Evolutionary conservation across 2,113 vertebrate genomes (phyloP).

Genomic region (Leptodactylus fuscus): DNA sequence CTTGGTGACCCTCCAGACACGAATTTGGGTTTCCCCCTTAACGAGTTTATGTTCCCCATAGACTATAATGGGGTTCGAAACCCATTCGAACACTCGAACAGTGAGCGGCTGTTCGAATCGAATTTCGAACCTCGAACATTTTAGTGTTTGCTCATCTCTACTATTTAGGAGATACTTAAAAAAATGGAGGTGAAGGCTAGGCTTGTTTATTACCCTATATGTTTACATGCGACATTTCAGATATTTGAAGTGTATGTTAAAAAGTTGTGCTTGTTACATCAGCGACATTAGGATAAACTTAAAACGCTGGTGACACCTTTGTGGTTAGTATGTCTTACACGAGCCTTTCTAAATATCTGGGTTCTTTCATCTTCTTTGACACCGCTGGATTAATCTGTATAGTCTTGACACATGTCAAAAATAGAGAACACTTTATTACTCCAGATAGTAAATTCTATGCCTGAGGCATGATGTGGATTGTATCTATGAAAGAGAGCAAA

Average conservation of each 20-base stretch:
- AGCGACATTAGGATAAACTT: neutral
- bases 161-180: too few relatives aligned
- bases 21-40: too few relatives aligned
- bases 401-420: slow-evolving; percentile 48
- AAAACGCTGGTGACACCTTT: slow-evolving; percentile 19
- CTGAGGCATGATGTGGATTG: slow-evolving; percentile 41
- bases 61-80: too few relatives aligned
- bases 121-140: too few relatives aligned
- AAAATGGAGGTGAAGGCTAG: too few relatives aligned
- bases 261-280: neutral
- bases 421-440: slow-evolving; percentile 33
- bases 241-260: neutral
- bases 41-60: too few relatives aligned
- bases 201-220: too few relatives aligned
- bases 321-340: neutral
- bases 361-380: slow-evolving; percentile 24
- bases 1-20: too few relatives aligned
- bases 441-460: slow-evolving; percentile 48
- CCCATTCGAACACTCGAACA: too few relatives aligned
- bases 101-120: too few relatives aligned
- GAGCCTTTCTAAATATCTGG: slow-evolving; percentile 12
- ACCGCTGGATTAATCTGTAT: slow-evolving; percentile 11
- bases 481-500: slow-evolving; percentile 29
- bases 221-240: too few relatives aligned
- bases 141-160: too few relatives aligned